Percentiles rank a stretch among this genome's conserved stretches.
phyloP scores from a whole-genome alignment of 2,888 invertebrate species.

The Netelia virgata region DNA sequence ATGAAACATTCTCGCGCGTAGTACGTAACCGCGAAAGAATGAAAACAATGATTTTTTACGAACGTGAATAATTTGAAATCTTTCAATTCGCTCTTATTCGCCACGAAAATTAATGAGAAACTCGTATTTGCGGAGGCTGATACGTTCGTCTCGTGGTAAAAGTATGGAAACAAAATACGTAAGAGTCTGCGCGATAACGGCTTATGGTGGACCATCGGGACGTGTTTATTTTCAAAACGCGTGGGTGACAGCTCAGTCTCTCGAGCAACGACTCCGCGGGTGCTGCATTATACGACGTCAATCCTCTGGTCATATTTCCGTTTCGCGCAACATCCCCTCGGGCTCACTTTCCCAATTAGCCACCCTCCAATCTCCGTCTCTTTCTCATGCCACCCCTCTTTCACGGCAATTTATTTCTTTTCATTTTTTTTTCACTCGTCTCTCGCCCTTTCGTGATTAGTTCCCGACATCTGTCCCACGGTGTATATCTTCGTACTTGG shows the following conservation, averaged over 20 bases:
- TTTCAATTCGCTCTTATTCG: neutral
- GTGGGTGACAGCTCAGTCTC: slow-evolving; percentile 12
- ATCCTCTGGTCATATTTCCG: slow-evolving; percentile 44
- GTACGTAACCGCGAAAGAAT: neutral
- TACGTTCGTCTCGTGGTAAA: neutral
- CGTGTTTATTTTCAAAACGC: neutral
- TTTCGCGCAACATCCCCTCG: slow-evolving; percentile 41
- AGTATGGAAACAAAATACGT: neutral
- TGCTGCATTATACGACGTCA: slow-evolving; percentile 3
- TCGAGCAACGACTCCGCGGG: neutral
- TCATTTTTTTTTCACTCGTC: slow-evolving; percentile 5
- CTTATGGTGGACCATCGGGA: neutral
- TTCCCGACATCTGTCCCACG: slow-evolving; percentile 44
- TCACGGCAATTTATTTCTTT: slow-evolving; percentile 1
- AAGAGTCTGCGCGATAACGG: neutral
- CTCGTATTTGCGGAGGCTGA: neutral
- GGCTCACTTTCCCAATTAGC: slow-evolving; percentile 53
- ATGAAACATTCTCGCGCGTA: neutral
- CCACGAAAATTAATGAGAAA: neutral
- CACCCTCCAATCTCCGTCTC: slow-evolving; percentile 56
- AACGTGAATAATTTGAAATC: neutral
- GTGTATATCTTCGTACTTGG: slow-evolving; percentile 4
- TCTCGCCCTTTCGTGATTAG: slow-evolving; percentile 40
- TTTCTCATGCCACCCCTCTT: slow-evolving; percentile 26
- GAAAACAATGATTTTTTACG: neutral